Conservation (phyloP, 2,113 vertebrate genomes). For the Cyanoderma ruficeps region DNA sequence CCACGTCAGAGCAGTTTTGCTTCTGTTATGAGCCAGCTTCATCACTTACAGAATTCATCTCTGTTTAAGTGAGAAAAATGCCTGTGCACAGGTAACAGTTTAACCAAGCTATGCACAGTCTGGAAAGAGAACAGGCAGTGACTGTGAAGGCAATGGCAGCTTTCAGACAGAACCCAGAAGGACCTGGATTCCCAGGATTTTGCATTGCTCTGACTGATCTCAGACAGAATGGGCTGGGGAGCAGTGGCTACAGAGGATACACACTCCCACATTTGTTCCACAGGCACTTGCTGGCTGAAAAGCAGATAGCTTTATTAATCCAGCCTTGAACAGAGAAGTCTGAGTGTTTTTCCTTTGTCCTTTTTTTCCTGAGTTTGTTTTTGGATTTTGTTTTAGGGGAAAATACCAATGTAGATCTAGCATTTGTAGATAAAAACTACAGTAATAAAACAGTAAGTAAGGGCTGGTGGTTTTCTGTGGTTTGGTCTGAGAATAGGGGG, state of each 20-base stretch:
- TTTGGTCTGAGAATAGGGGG: neutral
- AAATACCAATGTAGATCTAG: neutral
- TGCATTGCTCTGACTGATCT: neutral
- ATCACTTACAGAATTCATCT: neutral
- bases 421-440: neutral
- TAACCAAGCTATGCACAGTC: neutral
- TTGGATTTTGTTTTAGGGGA: neutral
- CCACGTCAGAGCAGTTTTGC: neutral
- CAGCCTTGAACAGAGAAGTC: neutral
- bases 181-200: neutral
- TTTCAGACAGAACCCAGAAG: neutral
- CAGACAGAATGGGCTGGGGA: rapidly evolving
- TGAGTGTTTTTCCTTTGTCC: neutral
- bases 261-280: neutral
- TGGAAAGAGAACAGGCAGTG: neutral
- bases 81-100: neutral
- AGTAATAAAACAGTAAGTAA: neutral
- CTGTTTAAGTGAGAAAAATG: neutral
- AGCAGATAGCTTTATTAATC: neutral
- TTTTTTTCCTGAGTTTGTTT: neutral
- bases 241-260: neutral
- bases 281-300: neutral
- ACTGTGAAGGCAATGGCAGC: neutral
- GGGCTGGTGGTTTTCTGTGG: neutral
- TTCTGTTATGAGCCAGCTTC: neutral